Percentiles rank a stretch among this genome's conserved stretches.
Evolutionary conservation across 2,888 invertebrate species (phyloP).

Genomic region (Tolmerus cingulatus): DNA sequence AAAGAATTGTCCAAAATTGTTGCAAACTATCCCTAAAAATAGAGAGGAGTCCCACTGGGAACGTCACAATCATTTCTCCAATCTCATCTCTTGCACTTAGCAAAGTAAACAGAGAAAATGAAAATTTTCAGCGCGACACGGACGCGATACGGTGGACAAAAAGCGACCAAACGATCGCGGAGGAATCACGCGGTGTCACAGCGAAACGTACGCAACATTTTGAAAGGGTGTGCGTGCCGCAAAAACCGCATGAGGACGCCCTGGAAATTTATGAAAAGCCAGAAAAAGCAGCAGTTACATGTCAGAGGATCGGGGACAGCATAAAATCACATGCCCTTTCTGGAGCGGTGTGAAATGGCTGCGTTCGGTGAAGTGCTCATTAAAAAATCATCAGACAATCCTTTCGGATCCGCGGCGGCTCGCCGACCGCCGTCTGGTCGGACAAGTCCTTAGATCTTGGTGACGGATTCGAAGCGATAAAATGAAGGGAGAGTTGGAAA

Average conservation of each 20-base stretch:
- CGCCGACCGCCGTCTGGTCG: neutral
- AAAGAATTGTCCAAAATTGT: neutral
- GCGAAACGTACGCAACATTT: neutral
- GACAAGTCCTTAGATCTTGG: neutral
- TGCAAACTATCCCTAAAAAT: neutral
- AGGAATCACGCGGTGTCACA: neutral
- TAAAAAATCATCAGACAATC: neutral
- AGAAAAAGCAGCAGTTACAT: neutral
- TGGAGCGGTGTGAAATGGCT: slow-evolving; percentile 4
- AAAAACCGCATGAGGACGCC: neutral
- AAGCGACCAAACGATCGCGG: neutral
- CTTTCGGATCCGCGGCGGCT: neutral
- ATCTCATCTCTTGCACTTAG: neutral
- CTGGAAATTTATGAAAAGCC: neutral
- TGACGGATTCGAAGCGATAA: neutral
- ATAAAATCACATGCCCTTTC: neutral
- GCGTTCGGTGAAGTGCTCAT: neutral
- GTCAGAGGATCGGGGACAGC: neutral
- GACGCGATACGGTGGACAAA: neutral
- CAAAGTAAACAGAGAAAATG: slow-evolving; percentile 6
- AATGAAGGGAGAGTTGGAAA: neutral
- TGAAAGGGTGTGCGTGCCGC: neutral
- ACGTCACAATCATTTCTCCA: neutral
- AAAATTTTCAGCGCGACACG: neutral
- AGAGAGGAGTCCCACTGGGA: neutral